These are phyloP conservation scores for Tortricodes alternella DNA, from an alignment of 2,888 invertebrate species.

Conservation along the genomic window DNA sequence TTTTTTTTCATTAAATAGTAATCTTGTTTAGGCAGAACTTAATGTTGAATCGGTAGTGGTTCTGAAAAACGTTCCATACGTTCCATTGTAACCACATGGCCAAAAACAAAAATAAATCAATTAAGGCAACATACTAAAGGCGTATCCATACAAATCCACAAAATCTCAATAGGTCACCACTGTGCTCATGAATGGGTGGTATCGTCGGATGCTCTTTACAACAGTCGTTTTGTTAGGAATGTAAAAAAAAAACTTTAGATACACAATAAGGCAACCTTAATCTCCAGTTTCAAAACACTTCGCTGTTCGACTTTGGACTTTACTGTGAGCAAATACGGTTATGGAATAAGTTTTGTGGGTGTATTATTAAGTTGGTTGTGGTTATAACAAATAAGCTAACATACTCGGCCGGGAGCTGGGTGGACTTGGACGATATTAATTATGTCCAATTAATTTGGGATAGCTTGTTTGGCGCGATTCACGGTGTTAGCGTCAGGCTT, in stretches of 20 bases:
- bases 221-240: slow-evolving; percentile 81
- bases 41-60: neutral
- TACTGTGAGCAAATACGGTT: slow-evolving; percentile 31
- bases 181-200: slow-evolving; percentile 82
- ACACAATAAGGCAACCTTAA: slow-evolving; percentile 68
- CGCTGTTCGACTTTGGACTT: slow-evolving; percentile 39
- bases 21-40: no score
- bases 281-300: slow-evolving; percentile 42
- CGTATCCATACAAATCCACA: slow-evolving; percentile 56
- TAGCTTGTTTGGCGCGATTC: slow-evolving; percentile 60
- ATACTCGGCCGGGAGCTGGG: slow-evolving; percentile 67
- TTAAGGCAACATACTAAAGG: slow-evolving; percentile 12
- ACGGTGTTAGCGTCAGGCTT: slow-evolving; percentile 61
- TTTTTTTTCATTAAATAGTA: no score
- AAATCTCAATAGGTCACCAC: slow-evolving; percentile 80
- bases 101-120: slow-evolving; percentile 7
- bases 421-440: slow-evolving; percentile 80
- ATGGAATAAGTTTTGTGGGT: slow-evolving; percentile 7
- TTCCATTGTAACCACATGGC: neutral
- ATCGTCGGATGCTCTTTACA: slow-evolving; percentile 80
- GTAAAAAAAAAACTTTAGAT: slow-evolving; percentile 81
- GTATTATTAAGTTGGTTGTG: slow-evolving; percentile 31
- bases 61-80: neutral
- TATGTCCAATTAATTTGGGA: slow-evolving; percentile 79
- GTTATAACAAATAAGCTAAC: slow-evolving; percentile 66